Base-by-base conservation (phyloP, 1,140 invertebrate species). In the Zeugodacus cucurbitae region DNA sequence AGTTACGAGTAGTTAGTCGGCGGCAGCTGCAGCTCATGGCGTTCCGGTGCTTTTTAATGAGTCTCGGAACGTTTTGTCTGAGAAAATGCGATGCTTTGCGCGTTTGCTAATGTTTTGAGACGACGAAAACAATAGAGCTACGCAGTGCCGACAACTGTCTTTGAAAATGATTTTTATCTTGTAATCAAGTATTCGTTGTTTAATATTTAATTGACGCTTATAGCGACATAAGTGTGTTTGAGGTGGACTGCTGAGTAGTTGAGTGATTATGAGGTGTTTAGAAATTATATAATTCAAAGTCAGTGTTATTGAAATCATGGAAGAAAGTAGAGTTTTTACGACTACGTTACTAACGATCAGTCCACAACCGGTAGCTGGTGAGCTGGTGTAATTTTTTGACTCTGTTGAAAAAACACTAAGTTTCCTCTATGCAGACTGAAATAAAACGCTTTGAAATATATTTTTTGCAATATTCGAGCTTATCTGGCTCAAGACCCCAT, bases 11-110 rank as follows among this genome's bases (percentile, higher is more conserved):
- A 29, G 32, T n/a, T 7, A 17, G 3, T n/a, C 22, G 70, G 22
- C 22, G 37, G 44, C n/a, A 48, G 74, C 74, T 48, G 74, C 41
- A 22, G 34, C 26, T n/a, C n/a, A 4, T 14, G 74, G 41, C 44
- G 74, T n/a, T 82, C n/a, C 58, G 74, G 37, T 6, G 74, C n/a
- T 82, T 82, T 82, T 82, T 82, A 44, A 82, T 82, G 74, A 82
- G 41, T 20, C 74, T n/a, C 74, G 11, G 37, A 6, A 54, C 41
- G 7, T 41, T 41, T 82, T 82, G 41, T 54, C 22, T 82, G 74
- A 48, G 44, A 82, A 48, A 44, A 82, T 26, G 74, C 14, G 74
- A 44, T 82, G 41, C 41, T 82, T 48, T 82, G 34, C 10, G 22
- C n/a, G 37, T 3, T 22, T 41, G 37, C 37, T n/a, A n/a, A 7